These are phyloP conservation scores for Sclerodermus sp. DNA, from an alignment of 2,888 invertebrate species.

Conservation along the genomic window DNA sequence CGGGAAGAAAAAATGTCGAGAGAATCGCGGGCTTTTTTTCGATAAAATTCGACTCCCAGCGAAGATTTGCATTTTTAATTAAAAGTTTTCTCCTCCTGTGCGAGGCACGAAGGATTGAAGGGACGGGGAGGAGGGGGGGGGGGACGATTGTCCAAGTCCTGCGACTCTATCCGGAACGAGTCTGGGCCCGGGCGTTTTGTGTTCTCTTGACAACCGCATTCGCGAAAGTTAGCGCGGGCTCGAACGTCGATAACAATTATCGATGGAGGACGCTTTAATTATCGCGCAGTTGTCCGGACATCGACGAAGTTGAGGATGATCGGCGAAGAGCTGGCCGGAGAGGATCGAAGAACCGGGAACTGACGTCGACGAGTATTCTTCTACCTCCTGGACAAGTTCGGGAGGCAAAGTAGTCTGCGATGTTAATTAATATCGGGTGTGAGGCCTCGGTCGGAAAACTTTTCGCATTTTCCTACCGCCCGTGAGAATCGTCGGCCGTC, in stretches of 20 bases:
- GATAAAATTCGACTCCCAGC: too few species aligned
- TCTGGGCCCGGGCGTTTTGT: neutral
- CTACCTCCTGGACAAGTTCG: too few species aligned
- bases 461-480: constrained; percentile 11
- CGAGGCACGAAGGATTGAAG: neutral
- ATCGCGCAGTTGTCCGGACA: constrained; percentile 26
- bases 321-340: neutral
- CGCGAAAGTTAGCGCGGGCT: constrained; percentile 22
- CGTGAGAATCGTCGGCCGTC: constrained; percentile 7
- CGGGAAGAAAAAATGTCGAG: too few species aligned
- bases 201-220: constrained; percentile 28
- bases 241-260: constrained; percentile 40
- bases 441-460: constrained; percentile 15
- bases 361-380: neutral
- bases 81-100: too few species aligned
- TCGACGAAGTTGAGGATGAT: constrained; percentile 7
- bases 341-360: neutral
- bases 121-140: constrained; percentile 4
- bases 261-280: constrained; percentile 38
- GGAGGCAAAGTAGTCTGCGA: constrained; percentile 1
- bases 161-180: neutral
- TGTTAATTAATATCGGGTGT: constrained; percentile 17
- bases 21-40: too few species aligned
- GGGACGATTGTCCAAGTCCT: constrained; percentile 5
- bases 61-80: too few species aligned